Conservation (phyloP, 1,140 invertebrate genomes). For the Ceratina calcarata region DNA sequence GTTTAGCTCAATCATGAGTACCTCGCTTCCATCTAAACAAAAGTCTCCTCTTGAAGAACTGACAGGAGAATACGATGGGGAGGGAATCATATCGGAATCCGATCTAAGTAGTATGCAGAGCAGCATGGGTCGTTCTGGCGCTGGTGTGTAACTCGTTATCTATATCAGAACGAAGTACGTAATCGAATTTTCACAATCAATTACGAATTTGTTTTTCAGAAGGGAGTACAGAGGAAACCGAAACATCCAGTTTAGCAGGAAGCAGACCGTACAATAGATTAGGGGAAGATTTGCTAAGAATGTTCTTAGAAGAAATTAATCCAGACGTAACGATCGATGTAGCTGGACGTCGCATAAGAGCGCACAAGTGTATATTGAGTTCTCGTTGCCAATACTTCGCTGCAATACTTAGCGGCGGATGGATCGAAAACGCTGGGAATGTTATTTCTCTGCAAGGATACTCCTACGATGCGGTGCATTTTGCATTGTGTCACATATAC, state of each 20-base stretch:
- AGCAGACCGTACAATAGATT: constrained; percentile 84
- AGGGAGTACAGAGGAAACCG: constrained; percentile 80
- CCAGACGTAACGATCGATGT: constrained; percentile 92
- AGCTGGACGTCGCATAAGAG: constrained; percentile 88
- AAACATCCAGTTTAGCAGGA: constrained; percentile 77
- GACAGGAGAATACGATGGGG: constrained; percentile 69
- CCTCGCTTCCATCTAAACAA: constrained; percentile 74
- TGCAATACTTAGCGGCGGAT: constrained; percentile 91
- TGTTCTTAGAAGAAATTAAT: constrained; percentile 94
- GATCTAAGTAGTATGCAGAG: constrained; percentile 82
- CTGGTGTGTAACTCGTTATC: constrained; percentile 69
- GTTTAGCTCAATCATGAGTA: constrained; percentile 72
- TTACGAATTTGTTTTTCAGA: constrained; percentile 57
- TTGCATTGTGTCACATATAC: constrained; percentile 95
- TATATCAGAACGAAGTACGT: neutral
- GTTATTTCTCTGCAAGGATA: constrained; percentile 92
- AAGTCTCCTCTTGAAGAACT: constrained; percentile 74
- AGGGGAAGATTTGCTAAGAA: constrained; percentile 91
- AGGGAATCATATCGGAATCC: constrained; percentile 77
- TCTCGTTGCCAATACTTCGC: constrained; percentile 95
- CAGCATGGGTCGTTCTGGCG: constrained; percentile 80
- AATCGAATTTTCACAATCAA: neutral
- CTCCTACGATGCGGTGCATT: constrained; percentile 91
- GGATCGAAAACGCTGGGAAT: constrained; percentile 89
- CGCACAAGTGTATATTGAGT: constrained; percentile 94